Percentiles rank a stretch among this genome's conserved stretches.
Conservation (phyloP, 2,797 vertebrate genomes). For the Limosa lapponica region DNA sequence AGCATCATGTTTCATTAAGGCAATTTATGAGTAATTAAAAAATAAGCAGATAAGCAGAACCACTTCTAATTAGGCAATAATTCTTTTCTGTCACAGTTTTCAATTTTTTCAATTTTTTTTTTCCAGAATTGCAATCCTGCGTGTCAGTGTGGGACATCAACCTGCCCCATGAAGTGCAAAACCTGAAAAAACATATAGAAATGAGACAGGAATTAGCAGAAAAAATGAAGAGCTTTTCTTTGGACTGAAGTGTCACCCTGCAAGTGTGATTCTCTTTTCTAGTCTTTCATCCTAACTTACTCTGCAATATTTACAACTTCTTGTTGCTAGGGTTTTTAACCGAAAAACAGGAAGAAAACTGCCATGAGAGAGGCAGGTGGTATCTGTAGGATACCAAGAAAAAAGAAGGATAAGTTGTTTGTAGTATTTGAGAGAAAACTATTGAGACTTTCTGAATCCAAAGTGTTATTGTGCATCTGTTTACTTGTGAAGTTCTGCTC, state of each 20-base stretch:
- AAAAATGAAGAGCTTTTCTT: slow-evolving; percentile 85
- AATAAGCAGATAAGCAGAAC: background rate
- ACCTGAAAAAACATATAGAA: slow-evolving; percentile 89
- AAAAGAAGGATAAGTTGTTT: background rate
- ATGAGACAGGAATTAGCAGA: slow-evolving; percentile 86
- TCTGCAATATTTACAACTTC: slow-evolving; percentile 5
- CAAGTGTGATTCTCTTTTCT: background rate
- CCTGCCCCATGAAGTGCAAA: slow-evolving; percentile 89
- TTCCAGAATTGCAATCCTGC: slow-evolving; percentile 85
- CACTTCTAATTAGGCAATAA: background rate
- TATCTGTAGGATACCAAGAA: background rate
- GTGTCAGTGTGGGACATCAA: slow-evolving; percentile 89
- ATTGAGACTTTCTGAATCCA: background rate
- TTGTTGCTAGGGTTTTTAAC: background rate
- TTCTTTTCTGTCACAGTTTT: background rate
- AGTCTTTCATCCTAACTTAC: background rate
- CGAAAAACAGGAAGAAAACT: background rate
- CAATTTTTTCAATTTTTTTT: background rate
- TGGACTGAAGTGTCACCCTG: slow-evolving; percentile 68
- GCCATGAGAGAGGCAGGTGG: background rate
- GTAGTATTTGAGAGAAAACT: background rate
- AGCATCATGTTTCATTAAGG: background rate
- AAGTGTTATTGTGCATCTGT: background rate
- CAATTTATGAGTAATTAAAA: background rate
- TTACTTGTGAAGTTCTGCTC: background rate